These are phyloP conservation scores for Spisula solida DNA, from an alignment of 2,888 invertebrate species.

Conservation along the genomic window DNA sequence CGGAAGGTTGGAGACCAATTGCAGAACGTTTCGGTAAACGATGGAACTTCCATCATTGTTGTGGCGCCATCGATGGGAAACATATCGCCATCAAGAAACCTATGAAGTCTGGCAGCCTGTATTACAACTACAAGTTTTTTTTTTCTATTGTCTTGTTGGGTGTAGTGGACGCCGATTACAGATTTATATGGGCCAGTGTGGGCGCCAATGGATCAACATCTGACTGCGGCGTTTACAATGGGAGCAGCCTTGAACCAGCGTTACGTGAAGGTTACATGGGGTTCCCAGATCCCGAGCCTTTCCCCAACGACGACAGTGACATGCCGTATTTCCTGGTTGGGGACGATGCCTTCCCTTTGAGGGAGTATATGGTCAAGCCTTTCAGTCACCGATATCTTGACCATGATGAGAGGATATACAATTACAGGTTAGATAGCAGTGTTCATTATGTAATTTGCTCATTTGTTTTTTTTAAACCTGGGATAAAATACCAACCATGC, in stretches of 20 bases:
- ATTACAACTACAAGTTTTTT: no score
- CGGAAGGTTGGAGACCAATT: conserved; percentile 29
- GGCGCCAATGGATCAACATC: conserved; percentile 14
- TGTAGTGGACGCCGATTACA: no score
- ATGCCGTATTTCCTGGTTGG: conserved; percentile 39
- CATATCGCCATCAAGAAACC: conserved; percentile 35
- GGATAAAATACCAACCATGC: no score
- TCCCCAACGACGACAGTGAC: conserved; percentile 8
- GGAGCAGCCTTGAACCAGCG: not conserved
- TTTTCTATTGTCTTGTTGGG: no score
- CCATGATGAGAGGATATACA: conserved; percentile 31
- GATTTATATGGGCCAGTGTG: not conserved
- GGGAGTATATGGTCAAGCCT: conserved; percentile 10
- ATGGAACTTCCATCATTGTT: not conserved
- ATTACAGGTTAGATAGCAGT: conserved; percentile 3
- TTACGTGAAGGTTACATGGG: conserved; percentile 7
- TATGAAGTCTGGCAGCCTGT: no score
- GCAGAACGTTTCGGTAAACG: conserved; percentile 31
- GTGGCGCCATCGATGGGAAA: no score
- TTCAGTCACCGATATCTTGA: conserved; percentile 1
- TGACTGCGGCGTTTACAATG: conserved; percentile 13
- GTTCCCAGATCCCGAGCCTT: not conserved
- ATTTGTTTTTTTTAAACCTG: no score
- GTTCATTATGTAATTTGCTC: no score
- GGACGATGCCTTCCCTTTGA: conserved; percentile 34